phyloP scores from a whole-genome alignment of 1,140 invertebrate genomes.

The Saccostrea glomerata region DNA sequence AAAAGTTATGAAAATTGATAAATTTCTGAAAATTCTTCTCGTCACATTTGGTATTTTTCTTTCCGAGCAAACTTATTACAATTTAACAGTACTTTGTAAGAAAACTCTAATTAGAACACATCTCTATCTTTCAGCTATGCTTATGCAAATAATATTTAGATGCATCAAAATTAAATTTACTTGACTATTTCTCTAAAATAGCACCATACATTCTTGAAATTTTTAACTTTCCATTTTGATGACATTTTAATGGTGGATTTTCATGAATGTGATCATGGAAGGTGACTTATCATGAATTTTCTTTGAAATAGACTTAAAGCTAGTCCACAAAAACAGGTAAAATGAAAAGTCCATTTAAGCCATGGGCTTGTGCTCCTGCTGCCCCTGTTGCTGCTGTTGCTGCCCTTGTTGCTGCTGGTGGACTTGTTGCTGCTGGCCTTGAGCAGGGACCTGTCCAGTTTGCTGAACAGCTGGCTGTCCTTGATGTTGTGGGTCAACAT shows the following conservation, averaged over 20 bases:
- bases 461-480: conserved; percentile 1
- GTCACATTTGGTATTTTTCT: too few species aligned
- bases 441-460: background rate
- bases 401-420: background rate
- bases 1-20: background rate
- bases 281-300: background rate
- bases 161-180: background rate
- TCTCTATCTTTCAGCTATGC: background rate
- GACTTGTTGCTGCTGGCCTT: conserved; percentile 4
- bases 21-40: background rate
- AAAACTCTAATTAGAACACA: background rate
- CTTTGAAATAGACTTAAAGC: background rate
- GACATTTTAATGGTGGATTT: background rate
- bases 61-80: background rate
- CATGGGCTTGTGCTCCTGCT: conserved; percentile 8
- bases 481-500: background rate
- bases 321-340: background rate
- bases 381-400: conserved; percentile 31
- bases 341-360: background rate
- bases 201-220: conserved; percentile 4
- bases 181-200: background rate
- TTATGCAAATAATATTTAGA: too few species aligned
- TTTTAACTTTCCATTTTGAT: background rate
- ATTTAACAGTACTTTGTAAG: background rate
- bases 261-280: background rate